Conservation (phyloP, 2,888 invertebrate genomes). For the Rapana venosa region DNA sequence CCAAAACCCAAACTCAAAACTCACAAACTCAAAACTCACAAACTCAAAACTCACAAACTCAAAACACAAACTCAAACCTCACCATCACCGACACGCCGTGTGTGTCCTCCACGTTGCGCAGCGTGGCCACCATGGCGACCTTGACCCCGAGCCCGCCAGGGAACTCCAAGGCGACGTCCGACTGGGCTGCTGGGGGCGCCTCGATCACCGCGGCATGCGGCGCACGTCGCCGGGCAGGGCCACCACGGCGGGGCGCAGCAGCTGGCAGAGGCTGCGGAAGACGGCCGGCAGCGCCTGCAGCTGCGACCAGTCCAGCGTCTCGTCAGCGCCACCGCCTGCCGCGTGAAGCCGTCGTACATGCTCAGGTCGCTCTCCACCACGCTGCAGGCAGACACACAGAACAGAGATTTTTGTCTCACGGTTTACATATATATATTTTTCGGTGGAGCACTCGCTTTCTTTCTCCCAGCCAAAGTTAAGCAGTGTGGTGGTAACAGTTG, state of each 20-base stretch:
- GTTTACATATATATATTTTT: too few species aligned
- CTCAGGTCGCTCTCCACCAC: conserved; percentile 80
- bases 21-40: too few species aligned
- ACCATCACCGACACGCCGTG: conserved; percentile 86
- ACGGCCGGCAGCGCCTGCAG: conserved; percentile 63
- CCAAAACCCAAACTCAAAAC: too few species aligned
- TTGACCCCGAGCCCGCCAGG: conserved; percentile 95
- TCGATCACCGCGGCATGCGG: conserved; percentile 82
- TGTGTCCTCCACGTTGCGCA: conserved; percentile 88
- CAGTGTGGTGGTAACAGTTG: too few species aligned
- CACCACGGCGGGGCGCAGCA: conserved; percentile 59
- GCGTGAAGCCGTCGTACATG: conserved; percentile 89
- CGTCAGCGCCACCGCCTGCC: conserved; percentile 86
- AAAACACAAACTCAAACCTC: too few species aligned
- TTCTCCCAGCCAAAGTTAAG: too few species aligned
- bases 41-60: too few species aligned
- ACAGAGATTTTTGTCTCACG: too few species aligned
- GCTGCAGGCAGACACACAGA: conserved; percentile 60
- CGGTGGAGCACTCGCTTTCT: too few species aligned
- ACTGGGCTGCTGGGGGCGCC: conserved; percentile 90
- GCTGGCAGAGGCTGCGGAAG: conserved; percentile 65
- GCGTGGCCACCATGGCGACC: conserved; percentile 91
- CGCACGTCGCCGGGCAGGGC: conserved; percentile 63
- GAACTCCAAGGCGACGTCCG: conserved; percentile 90
- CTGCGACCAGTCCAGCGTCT: conserved; percentile 65